Evolutionary conservation across 1,140 invertebrate genomes (phyloP), one percentile per base, ranked within the genome.

Genomic region (Drosophila leontia): DNA sequence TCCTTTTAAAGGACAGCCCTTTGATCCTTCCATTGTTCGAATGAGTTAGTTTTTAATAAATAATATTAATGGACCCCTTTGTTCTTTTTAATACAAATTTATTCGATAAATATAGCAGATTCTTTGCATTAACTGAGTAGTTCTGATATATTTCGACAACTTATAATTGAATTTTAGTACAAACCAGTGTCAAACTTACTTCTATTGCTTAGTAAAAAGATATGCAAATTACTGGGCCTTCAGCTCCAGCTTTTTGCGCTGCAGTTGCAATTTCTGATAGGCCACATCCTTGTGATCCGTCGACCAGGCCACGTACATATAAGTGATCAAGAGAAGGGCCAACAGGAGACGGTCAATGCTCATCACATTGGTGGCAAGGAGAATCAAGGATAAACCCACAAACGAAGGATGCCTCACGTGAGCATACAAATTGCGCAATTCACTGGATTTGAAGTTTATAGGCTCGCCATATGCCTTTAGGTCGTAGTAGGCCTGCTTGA

Each of bases 1-100:
- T 0, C 97, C 97, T 37, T 98, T 98, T 81, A 95, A 95, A 90
- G 97, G 97, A 15, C 94, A 95, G 82, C 95, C 95, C 26, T 98
- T 96, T 94, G 96, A 98, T 94, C 96, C 97, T 11, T 94, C 94
- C 11, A 56, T 94, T 64, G 76, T 96, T 0, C 92, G 93, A 62
- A 94, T 94, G 58, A 93, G 91, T 82, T 92, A 92, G 53, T 45
- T 3, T 51, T 74, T 80, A 74, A 80, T 12, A 17, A 50, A 32
- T 12, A 29, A 1, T 2, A 29, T 26, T 8, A 9, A n/a, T 5
- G 3, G 7, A 47, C 0, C 13, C 3, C 1, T 1, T 11, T 23
- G 3, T 3, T 19, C 1, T 23, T 23, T 47, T 3, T n/a, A 7
- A 26, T 7, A 26, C 3, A 23, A 47, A 47, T 47, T 13, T 47